Evolutionary conservation across 2,888 invertebrate genomes (phyloP), one percentile per base, ranked within the genome.

Genomic region (Glyphotaelius pellucidus): DNA sequence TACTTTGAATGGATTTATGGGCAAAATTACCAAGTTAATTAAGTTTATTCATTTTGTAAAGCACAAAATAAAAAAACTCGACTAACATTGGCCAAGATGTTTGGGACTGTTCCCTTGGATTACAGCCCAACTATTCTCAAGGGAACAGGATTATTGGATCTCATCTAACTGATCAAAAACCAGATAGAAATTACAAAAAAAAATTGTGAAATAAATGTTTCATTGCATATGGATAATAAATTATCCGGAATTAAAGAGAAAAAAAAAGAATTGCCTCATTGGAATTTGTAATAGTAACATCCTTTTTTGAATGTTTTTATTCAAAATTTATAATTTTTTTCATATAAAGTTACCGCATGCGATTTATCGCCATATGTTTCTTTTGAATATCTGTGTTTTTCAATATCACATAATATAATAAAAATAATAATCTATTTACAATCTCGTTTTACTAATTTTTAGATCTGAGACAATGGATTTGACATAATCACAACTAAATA

Each of bases 331-430:
- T 30, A 31, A 67, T 88, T 79, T 88, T 67, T 88, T 79, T 67
- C 67, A 88, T 67, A 88, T 30, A 88, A 88, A 88, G 32, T 88
- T 88, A 88, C 35, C 19, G 30, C 32, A 67, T 11, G 81, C 47
- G 89, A 88, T 89, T 89, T 89, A 31, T 90, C 85, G 67, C 83
- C 47, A 90, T 67, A n/a, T 38, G 89, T 80, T 35, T 86, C 80
- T 38, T 80, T 52, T 90, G 80, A 85, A 90, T 89, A 88, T 81
- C 91, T 38, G 32, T 25, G 25, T 80, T 25, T 83, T 47, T 89
- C 91, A 86, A 91, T 91, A 91, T 91, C 89, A 90, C 91, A 85
- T 80, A 90, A 85, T 80, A 90, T 79, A 90, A 80, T 80, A 90
- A 84, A 91, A 85, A 67, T 89, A 52, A 81, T 90, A 52, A 47